Evolutionary conservation across 2,888 invertebrate genomes (phyloP), one percentile per base, ranked within the genome.

Genomic region (Smittia sp.): DNA sequence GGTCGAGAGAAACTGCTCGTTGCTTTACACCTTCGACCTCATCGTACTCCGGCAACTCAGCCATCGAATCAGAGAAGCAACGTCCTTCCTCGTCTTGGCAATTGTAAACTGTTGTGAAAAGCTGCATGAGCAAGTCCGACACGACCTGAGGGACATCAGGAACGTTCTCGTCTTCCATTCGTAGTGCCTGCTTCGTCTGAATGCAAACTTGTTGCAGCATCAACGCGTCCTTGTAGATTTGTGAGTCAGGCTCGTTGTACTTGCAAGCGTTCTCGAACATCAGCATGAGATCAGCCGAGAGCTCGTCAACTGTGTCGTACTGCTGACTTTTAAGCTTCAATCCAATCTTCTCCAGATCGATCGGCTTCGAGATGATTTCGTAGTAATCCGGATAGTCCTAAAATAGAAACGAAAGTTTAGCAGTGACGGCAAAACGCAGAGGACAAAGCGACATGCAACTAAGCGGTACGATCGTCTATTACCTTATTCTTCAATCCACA

Each of bases 181-280:
- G 89, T 73, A 98, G 82, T 80, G 94, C 89, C 77, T 94, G 87
- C 79, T 97, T 97, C 75, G 95, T 94, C 85, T 98, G 93, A 76
- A 98, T 84, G 74, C 96, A 93, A 68, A 98, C 87, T 76, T 95
- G 86, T 83, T 98, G 98, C 78, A 99, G 82, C 24, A 94, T 90
- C 77, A 98, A 84, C 0, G 98, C 96, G 82, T 98, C 98, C 84
- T 97, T 97, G 80, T 97, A 98, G 76, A 98, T 95, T 82, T 95
- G 94, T 0, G 97, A 97, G 79, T 97, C 97, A 0, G 98, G 97
- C 79, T 98, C 98, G 80, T 98, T 98, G 80, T 95, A 98, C 80
- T 94, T 96, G 85, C 96, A 97, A 0, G 98, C 97, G 80, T 98
- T 98, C 78, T 95, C 95, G 77, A 96, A 92, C 95, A 98, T 96